These are phyloP conservation scores for Monomorium pharaonis DNA, from an alignment of 1,140 invertebrate species.

Conservation along the genomic window DNA sequence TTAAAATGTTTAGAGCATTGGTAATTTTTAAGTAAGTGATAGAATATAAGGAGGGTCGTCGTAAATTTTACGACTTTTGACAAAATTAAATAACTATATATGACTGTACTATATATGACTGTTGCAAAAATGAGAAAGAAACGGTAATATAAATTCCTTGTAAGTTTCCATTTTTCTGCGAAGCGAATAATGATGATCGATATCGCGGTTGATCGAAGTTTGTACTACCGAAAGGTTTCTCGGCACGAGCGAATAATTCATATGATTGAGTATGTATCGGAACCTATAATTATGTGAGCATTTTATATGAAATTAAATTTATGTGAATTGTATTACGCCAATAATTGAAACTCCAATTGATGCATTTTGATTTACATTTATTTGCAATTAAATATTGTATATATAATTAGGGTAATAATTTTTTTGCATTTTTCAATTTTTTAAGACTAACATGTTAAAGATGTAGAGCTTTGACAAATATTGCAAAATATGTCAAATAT, in stretches of 20 bases:
- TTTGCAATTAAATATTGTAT: not conserved
- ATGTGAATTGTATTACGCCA: not conserved
- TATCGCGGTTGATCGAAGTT: slow-evolving; percentile 12
- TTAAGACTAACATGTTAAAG: not conserved
- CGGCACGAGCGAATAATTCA: slow-evolving; percentile 38
- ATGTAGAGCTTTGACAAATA: not conserved
- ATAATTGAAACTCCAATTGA: not conserved
- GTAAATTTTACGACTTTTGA: not conserved
- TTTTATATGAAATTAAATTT: slow-evolving; percentile 12
- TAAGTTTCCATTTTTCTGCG: not conserved
- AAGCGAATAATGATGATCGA: slow-evolving; percentile 4
- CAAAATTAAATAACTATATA: not conserved
- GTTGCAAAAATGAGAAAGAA: not conserved
- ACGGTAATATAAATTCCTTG: not conserved
- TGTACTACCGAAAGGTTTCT: slow-evolving; percentile 22
- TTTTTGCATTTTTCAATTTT: not conserved
- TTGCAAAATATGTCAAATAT: not conserved
- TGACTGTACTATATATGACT: not conserved
- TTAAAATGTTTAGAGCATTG: not conserved
- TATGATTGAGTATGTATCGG: not conserved
- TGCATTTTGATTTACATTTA: not conserved
- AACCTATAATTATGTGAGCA: not conserved
- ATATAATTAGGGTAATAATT: not conserved
- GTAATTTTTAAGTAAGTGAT: not conserved
- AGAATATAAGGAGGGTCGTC: not conserved